These are phyloP conservation scores for Onychorhynchus coronatus DNA, from an alignment of 2,113 vertebrate species.

Conservation along the genomic window DNA sequence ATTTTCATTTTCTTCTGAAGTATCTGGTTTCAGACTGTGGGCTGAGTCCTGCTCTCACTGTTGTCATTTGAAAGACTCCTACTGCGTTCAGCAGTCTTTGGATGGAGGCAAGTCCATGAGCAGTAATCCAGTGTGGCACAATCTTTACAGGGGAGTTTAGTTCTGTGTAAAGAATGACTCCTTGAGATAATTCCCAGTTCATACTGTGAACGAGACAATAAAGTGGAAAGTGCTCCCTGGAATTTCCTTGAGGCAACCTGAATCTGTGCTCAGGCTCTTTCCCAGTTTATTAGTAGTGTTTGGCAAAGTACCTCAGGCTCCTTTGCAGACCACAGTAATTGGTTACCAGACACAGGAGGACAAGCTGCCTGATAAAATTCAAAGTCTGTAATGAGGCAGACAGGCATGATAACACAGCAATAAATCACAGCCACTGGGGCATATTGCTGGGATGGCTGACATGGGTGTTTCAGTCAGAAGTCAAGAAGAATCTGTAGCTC, in stretches of 20 bases:
- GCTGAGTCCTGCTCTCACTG: background rate
- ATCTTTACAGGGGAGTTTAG: background rate
- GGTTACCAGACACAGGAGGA: conserved; percentile 47
- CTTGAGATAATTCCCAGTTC: conserved; percentile 5
- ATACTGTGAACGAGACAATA: conserved; percentile 33
- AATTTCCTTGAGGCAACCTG: conserved; percentile 53
- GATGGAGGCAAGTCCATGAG: background rate
- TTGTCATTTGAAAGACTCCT: background rate
- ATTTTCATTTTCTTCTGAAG: background rate
- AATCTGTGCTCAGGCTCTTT: conserved; percentile 23
- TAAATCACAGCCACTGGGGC: conserved; percentile 54
- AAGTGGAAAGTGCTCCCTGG: conserved; percentile 32
- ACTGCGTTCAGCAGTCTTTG: background rate
- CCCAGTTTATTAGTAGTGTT: conserved; percentile 42
- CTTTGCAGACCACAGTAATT: conserved; percentile 53
- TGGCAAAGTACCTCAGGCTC: conserved; percentile 55
- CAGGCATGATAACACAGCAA: conserved; percentile 54
- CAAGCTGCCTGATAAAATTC: conserved; percentile 54
- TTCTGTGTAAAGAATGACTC: background rate
- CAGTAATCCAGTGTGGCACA: background rate
- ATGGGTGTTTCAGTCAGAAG: conserved; percentile 37
- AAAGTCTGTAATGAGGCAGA: conserved; percentile 41
- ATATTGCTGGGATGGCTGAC: conserved; percentile 3
- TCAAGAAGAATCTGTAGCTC: conserved; percentile 14
- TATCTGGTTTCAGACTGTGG: background rate